phyloP scores from a whole-genome alignment of 2,888 invertebrate species.

The Aphrophora alni region DNA sequence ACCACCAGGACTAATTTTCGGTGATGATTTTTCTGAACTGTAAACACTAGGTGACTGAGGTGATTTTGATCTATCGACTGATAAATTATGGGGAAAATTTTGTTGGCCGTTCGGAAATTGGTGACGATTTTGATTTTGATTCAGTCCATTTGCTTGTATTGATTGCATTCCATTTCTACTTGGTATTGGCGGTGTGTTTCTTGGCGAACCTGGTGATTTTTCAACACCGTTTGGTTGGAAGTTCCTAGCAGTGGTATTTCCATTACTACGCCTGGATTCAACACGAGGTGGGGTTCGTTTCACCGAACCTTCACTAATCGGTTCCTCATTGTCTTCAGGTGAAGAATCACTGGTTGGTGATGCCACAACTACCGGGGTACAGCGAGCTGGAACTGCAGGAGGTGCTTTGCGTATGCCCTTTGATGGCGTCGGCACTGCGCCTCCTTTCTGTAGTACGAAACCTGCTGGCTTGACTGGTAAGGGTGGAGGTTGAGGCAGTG shows the following conservation, averaged over 20 bases:
- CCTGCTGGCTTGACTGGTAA: conserved; percentile 52
- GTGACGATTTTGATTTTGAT: conserved; percentile 30
- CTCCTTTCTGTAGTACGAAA: conserved; percentile 44
- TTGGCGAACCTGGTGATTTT: conserved; percentile 24
- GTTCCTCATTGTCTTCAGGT: conserved; percentile 43
- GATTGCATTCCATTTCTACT: conserved; percentile 20
- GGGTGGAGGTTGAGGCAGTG: conserved; percentile 50
- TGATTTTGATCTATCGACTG: conserved; percentile 24
- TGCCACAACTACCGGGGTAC: conserved; percentile 51
- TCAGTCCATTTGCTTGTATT: conserved; percentile 18
- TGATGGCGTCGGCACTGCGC: conserved; percentile 45
- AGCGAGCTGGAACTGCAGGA: conserved; percentile 45
- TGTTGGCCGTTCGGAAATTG: conserved; percentile 16
- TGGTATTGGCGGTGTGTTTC: conserved; percentile 28
- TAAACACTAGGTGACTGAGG: conserved; percentile 20
- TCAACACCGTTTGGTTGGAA: conserved; percentile 20
- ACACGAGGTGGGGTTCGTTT: conserved; percentile 39
- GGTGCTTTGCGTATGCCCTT: conserved; percentile 47
- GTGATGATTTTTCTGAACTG: conserved; percentile 35
- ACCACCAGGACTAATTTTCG: conserved; percentile 37
- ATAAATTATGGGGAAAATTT: conserved; percentile 30
- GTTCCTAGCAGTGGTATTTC: conserved; percentile 15
- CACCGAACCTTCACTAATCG: conserved; percentile 37
- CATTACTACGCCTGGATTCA: conserved; percentile 30
- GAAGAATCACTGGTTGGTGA: conserved; percentile 53